Conservation (phyloP, 2,797 vertebrate genomes). For the Acrossocheilus wenchowensis region DNA sequence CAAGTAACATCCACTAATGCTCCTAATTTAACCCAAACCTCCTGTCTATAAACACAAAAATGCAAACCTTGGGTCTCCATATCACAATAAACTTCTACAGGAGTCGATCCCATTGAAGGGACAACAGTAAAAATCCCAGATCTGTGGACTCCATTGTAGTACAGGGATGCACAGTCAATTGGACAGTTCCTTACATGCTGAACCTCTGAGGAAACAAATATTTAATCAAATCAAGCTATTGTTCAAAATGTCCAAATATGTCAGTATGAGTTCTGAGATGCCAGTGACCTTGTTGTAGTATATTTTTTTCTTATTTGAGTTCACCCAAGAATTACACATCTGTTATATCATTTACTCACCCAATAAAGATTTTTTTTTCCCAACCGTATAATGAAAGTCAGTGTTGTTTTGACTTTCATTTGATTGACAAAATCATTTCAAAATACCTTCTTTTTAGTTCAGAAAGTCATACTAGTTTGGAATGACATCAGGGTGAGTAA, state of each 20-base stretch:
- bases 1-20: not conserved
- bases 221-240: not conserved
- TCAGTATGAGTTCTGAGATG: not conserved
- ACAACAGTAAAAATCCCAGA: conserved; percentile 74
- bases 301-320: not conserved
- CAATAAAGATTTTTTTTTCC: not conserved
- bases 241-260: not conserved
- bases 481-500: not conserved
- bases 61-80: conserved; percentile 75
- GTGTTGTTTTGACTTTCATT: not conserved
- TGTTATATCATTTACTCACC: not conserved
- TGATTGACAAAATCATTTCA: not conserved
- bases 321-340: not conserved
- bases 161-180: conserved; percentile 72
- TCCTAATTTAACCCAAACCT: not conserved
- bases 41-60: not conserved
- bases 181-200: conserved; percentile 69
- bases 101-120: conserved; percentile 62
- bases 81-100: conserved; percentile 73
- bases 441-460: not conserved
- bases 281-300: not conserved
- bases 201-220: conserved; percentile 60
- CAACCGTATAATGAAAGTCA: not conserved
- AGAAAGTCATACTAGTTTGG: not conserved
- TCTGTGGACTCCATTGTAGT: conserved; percentile 69